Evolutionary conservation across 2,113 vertebrate genomes (phyloP).

Genomic region (Dromiciops gliroides): DNA sequence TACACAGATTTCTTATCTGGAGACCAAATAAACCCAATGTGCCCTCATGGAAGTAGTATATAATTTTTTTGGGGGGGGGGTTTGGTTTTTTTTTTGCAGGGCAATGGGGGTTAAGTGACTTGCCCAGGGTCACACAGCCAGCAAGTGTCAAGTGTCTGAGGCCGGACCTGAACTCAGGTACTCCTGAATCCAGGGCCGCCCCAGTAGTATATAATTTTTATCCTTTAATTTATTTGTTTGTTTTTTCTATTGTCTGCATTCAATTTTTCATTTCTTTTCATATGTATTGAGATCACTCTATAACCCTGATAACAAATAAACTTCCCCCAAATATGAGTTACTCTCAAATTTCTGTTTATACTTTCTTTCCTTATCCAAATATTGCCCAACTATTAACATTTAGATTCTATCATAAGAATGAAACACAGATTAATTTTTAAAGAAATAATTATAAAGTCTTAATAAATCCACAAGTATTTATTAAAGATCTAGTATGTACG

Average conservation of each 20-base stretch:
- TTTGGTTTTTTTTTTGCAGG: too few species aligned
- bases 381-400: neutral
- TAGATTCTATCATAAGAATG: neutral
- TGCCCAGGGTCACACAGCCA: too few species aligned
- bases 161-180: too few species aligned
- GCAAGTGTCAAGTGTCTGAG: too few species aligned
- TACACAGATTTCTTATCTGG: conserved; percentile 4
- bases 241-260: neutral
- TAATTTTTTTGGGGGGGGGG: too few species aligned
- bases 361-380: conserved; percentile 1
- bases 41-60: conserved; percentile 33
- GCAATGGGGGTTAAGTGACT: too few species aligned
- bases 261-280: conserved; percentile 28
- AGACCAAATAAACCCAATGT: conserved; percentile 35
- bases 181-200: too few species aligned
- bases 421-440: neutral
- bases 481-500: neutral
- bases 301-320: conserved; percentile 42
- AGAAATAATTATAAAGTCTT: neutral
- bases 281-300: conserved; percentile 41
- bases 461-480: neutral
- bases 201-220: too few species aligned
- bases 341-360: conserved; percentile 32
- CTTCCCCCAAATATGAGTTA: neutral
- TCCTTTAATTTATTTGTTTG: conserved; percentile 45